Evolutionary conservation across 2,888 invertebrate species (phyloP), one percentile per base, ranked within the genome.

Genomic region (Melieria crassipennis): DNA sequence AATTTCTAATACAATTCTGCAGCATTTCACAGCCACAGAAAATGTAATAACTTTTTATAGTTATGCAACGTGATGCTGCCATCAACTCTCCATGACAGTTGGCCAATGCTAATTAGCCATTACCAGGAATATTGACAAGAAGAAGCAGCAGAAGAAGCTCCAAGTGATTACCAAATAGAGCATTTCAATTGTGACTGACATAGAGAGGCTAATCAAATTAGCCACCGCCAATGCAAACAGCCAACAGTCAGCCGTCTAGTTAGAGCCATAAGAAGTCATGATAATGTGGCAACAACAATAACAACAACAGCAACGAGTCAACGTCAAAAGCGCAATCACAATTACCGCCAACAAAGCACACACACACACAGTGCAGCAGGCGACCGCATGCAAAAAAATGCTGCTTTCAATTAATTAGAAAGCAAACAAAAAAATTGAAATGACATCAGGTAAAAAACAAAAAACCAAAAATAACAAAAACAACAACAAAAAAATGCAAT

Each of bases 321-420:
- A 47, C 66, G 58, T 57, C 58, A 48, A 30, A 56, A 66, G 48
- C 58, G 58, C 47, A 30, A 66, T 66, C 58, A 66, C 57, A 47
- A 57, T 48, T 66, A 65, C 57, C 57, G 57, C 57, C 65, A 66
- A 57, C 66, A 58, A 56, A 57, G 13, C 56, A 16, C 2, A 56
- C 47, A 57, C 65, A 65, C 11, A 57, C 57, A 57, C 48, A 57
- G 48, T 50, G 58, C 48, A 48, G 50, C 16, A 42, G 50, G 7
- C 57, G 57, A 16, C 10, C 13, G 42, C 50, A 46, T 52, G 62
- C 52, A 69, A 69, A 50, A 69, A 61, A 69, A 69, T 46, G 55
- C 52, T 61, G 55, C 68, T 69, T 69, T 69, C 68, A 69, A 69
- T 62, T 69, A 69, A 69, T 69, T 69, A 69, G 68, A 69, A 69